Evolutionary conservation across 1,140 invertebrate species (phyloP), one percentile per base, ranked within the genome.

Genomic region (Phenacoccus solenopsis): DNA sequence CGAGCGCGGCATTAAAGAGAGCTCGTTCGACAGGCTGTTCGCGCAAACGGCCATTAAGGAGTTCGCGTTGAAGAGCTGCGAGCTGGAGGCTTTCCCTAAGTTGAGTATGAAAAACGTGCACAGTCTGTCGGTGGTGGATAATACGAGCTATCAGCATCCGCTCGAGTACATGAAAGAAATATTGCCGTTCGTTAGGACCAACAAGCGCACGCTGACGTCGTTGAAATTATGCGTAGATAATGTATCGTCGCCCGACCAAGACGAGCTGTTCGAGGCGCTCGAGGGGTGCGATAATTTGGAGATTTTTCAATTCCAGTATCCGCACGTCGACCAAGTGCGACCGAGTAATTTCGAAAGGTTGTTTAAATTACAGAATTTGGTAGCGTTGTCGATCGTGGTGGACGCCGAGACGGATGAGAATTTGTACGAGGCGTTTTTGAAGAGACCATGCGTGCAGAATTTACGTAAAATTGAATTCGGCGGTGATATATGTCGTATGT

Each of bases 101-200:
- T 16, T 64, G 9, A 64, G 25, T 64, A 4, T 64, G 59, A 24
- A 64, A 27, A 24, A 64, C 9, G 59, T 16, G 3, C 22, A 24
- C 10, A 64, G 59, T 27, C 20, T 64, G 59, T 27, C 25, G 59
- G 25, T 64, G 20, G 21, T 64, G 4, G 59, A 64, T 16, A 64
- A 64, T 27, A 64, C 59, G 20, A 64, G 59, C 20, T 64, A 64
- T 16, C 59, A 64, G 59, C 59, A 64, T 64, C 59, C 59, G 59
- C 20, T 64, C 2, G 59, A 64, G 25, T 64, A 64, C 22, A 27
- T 64, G 59, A 24, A 27, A 10, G 59, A 64, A 64, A 24, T 64
- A 4, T 27, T 64, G 21, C 59, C 59, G 20, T 24, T 27, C 59
- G 25, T 64, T 22, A 27, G 25, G 5, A 9, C 12, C 59, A 64